Evolutionary conservation across 1,140 invertebrate genomes (phyloP).

Genomic region (Drosophila kohkoa): DNA sequence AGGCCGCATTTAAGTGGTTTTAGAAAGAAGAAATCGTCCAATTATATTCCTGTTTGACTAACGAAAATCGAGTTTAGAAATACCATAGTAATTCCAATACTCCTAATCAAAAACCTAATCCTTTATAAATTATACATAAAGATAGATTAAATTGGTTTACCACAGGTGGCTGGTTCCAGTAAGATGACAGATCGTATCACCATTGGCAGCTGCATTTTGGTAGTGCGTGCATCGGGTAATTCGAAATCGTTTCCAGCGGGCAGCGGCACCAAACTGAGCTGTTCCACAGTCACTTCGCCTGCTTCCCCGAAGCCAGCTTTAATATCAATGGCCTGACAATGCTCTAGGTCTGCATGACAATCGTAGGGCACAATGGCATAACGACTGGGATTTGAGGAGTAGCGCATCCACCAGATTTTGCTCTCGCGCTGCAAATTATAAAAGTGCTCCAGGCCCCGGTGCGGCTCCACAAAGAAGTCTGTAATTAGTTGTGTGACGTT

Average conservation of each 20-base stretch:
- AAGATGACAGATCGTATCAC: conserved; percentile 74
- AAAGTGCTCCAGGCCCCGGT: conserved; percentile 67
- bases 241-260: conserved; percentile 5
- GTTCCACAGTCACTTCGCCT: conserved; percentile 55
- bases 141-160: conserved; percentile 35
- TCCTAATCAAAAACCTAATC: too few species aligned
- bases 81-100: too few species aligned
- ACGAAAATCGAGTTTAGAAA: too few species aligned
- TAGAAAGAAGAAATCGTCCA: too few species aligned
- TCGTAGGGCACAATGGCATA: conserved; percentile 86
- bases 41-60: too few species aligned
- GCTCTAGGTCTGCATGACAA: conserved; percentile 83
- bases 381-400: conserved; percentile 88
- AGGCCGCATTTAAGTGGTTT: too few species aligned
- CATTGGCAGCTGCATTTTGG: conserved; percentile 35
- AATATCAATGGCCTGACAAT: conserved; percentile 70
- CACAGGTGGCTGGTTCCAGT: conserved; percentile 62
- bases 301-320: conserved; percentile 52
- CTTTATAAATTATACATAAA: background rate
- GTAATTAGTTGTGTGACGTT: conserved; percentile 49
- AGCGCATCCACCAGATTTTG: conserved; percentile 92
- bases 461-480: conserved; percentile 63
- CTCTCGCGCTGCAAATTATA: conserved; percentile 89
- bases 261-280: conserved; percentile 59
- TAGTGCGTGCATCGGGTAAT: conserved; percentile 56